Percentiles rank a stretch among this genome's conserved stretches.
These are phyloP conservation scores for Iguana delicatissima DNA, from an alignment of 2,797 vertebrate genomes.

Conservation along the genomic window DNA sequence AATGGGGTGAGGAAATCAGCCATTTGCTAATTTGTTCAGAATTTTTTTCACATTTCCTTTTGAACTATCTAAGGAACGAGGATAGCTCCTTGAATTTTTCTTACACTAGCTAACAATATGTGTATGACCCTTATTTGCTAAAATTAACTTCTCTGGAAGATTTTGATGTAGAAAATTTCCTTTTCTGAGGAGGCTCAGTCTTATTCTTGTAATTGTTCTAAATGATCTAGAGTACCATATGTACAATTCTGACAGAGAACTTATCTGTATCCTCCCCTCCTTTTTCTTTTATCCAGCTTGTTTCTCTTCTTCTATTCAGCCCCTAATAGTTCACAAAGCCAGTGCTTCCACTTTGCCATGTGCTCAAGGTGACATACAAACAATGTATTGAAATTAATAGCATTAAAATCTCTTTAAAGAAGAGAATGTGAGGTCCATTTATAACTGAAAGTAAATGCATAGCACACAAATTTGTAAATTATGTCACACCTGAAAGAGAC, in stretches of 20 bases:
- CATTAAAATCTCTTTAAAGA: too few species aligned
- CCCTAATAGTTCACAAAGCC: too few species aligned
- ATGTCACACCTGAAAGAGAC: too few species aligned
- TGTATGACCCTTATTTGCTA: background rate
- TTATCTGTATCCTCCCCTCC: background rate
- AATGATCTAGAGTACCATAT: background rate
- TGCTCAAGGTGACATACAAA: background rate
- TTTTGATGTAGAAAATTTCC: background rate
- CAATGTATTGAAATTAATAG: background rate
- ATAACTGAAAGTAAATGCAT: too few species aligned
- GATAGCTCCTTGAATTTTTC: background rate
- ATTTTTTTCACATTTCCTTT: slow-evolving; percentile 13
- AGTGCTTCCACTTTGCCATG: background rate
- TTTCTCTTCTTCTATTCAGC: too few species aligned
- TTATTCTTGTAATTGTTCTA: background rate
- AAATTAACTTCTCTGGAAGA: background rate
- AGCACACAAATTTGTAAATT: too few species aligned
- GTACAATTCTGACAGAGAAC: background rate
- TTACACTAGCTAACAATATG: background rate
- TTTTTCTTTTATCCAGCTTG: background rate
- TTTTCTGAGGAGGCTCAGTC: background rate
- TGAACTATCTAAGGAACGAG: background rate
- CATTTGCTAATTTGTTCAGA: slow-evolving; percentile 41
- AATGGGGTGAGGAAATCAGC: background rate
- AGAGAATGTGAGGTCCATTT: too few species aligned